Evolutionary conservation across 1,140 invertebrate genomes (phyloP).

Genomic region (Samia ricini): DNA sequence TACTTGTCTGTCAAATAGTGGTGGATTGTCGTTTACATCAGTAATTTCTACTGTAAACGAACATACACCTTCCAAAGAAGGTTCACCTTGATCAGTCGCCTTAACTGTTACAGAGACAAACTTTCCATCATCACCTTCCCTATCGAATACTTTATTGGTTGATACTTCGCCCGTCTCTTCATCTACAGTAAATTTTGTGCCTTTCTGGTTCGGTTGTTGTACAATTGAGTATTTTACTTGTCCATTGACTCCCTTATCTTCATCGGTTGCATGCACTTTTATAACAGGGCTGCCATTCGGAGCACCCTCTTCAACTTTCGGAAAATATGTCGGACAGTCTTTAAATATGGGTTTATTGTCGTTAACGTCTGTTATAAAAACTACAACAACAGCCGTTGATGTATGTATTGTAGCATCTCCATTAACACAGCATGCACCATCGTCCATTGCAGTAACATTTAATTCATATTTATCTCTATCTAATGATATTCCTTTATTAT

Average conservation of each 20-base stretch:
- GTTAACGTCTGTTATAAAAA: conserved; percentile 97
- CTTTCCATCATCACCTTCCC: conserved; percentile 96
- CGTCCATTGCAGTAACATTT: conserved; percentile 96
- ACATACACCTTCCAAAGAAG: conserved; percentile 95
- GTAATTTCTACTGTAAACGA: conserved; percentile 98
- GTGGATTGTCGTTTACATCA: conserved; percentile 96
- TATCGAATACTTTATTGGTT: conserved; percentile 97
- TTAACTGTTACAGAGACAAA: conserved; percentile 97
- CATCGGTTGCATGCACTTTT: conserved; percentile 95
- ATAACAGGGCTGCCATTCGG: conserved; percentile 95
- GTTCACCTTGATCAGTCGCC: conserved; percentile 97
- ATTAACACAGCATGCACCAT: conserved; percentile 94
- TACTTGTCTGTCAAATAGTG: conserved; percentile 96
- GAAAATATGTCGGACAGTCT: conserved; percentile 93
- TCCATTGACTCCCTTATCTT: conserved; percentile 96
- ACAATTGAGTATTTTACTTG: conserved; percentile 97
- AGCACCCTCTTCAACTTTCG: conserved; percentile 95
- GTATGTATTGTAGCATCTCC: conserved; percentile 92
- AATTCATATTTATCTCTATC: conserved; percentile 95
- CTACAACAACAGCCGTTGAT: conserved; percentile 96
- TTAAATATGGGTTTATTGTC: conserved; percentile 97
- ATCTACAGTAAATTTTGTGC: conserved; percentile 96
- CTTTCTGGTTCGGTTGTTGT: conserved; percentile 97
- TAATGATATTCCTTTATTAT: conserved; percentile 89
- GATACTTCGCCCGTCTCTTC: conserved; percentile 96